A percentile compares a stretch with the other conserved stretches of the same genome.
Evolutionary conservation across 2,113 vertebrate genomes (phyloP).

Genomic region (Elanoides forficatus): DNA sequence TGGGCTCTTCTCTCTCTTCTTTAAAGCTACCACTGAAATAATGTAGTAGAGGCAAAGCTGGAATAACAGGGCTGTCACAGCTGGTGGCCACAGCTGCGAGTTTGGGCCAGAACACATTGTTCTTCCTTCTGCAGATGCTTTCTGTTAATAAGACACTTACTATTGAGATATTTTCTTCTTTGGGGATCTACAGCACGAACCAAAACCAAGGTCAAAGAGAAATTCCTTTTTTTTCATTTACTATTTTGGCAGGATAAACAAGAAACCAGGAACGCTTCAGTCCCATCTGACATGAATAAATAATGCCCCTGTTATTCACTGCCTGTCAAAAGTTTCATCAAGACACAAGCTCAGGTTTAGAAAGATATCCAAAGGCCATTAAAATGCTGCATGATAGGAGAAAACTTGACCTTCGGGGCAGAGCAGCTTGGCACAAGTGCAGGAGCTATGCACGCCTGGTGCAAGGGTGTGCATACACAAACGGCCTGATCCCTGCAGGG

Average conservation of each 20-base stretch:
- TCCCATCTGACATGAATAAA: constrained; percentile 35
- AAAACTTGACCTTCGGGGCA: not conserved
- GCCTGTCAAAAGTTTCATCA: constrained; percentile 38
- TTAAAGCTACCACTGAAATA: not conserved
- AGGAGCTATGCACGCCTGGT: not conserved
- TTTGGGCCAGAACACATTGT: constrained; percentile 26
- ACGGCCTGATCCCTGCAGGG: not conserved
- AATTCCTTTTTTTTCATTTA: constrained; percentile 3
- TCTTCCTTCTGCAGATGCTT: constrained; percentile 14
- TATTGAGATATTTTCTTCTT: constrained; percentile 8
- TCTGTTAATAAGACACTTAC: not conserved
- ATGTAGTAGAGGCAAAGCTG: not conserved
- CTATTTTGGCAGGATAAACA: constrained; percentile 26
- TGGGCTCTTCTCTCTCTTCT: not conserved
- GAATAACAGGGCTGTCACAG: not conserved
- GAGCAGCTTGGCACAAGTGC: not conserved
- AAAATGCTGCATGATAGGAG: not conserved
- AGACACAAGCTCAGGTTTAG: not conserved
- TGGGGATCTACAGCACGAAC: not conserved
- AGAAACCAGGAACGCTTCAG: not conserved
- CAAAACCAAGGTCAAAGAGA: constrained; percentile 7
- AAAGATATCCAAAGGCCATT: not conserved
- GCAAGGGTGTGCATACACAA: not conserved
- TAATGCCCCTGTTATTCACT: not conserved
- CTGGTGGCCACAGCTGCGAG: constrained; percentile 34